phyloP scores from a whole-genome alignment of 2,113 vertebrate species.

The Lophotis ruficrista region DNA sequence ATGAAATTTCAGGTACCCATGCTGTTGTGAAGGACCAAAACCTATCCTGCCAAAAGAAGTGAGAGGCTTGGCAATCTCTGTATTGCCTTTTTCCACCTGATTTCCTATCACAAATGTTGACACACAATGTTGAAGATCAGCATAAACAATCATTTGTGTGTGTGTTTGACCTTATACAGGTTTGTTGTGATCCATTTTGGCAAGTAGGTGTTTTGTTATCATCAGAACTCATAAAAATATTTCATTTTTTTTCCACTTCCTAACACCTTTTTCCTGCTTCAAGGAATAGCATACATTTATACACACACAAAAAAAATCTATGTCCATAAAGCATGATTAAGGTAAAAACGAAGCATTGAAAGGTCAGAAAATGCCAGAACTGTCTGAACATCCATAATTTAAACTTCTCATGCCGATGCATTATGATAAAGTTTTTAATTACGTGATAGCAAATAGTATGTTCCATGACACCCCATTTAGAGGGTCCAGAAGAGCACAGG shows the following conservation, averaged over 20 bases:
- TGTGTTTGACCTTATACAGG: not conserved
- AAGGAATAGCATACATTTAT: not conserved
- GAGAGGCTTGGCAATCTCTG: not conserved
- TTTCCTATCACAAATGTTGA: not conserved
- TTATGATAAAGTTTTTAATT: not conserved
- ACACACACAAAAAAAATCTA: not conserved
- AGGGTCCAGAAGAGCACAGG: not conserved
- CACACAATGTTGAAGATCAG: not conserved
- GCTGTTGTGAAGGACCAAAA: not conserved
- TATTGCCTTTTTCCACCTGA: not conserved
- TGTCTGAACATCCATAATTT: not conserved
- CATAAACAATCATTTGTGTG: not conserved
- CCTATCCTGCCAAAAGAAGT: not conserved
- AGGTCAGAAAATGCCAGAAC: not conserved
- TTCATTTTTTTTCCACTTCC: not conserved
- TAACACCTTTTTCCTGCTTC: not conserved
- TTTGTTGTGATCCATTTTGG: not conserved
- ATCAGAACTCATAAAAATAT: not conserved
- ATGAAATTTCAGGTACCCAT: not conserved
- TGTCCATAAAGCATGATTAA: not conserved
- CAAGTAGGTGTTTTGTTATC: not conserved
- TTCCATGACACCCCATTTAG: not conserved
- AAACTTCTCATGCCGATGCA: not conserved
- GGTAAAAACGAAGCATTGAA: not conserved
- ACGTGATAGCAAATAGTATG: not conserved